Evolutionary conservation across 2,113 vertebrate genomes (phyloP), one percentile per base, ranked within the genome.

Genomic region (Hystrix cristata): DNA sequence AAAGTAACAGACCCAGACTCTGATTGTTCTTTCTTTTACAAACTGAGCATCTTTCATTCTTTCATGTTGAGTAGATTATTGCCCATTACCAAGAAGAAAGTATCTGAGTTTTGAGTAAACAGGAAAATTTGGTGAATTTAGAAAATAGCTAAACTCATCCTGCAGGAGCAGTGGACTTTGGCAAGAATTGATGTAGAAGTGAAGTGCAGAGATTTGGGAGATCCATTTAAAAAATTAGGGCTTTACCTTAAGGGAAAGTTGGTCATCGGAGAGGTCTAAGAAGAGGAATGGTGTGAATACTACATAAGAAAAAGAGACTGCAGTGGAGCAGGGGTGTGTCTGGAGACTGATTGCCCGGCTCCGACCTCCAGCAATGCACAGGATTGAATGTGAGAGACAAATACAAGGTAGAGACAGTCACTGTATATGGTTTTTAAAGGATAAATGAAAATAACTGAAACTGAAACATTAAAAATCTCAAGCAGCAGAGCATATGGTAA

Each of bases 371-470:
- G 21, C 15, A 27, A 64, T 38, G 27, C 15, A 59, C 14, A 34
- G 13, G 18, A 9, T 34, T 2, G 27, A 29, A 48, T 48, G 13
- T 74, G 48, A 48, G 46, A 46, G 13, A 72, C 25, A 43, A n/a
- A 57, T 18, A 38, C 3, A 71, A 38, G 13, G 25, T 25, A 59
- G 7, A 71, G 38, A 46, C 25, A 89, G 59, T 38, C 12, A 92
- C 57, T 59, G 18, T 79, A 34, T 78, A 81, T 51, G 38, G 65
- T 71, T 83, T 82, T 53, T 86, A 21, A 53, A 59, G 67, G 5
- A 59, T 31, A 23, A 87, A 53, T 82, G 25, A 95, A 12, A 91
- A 59, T 53, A 69, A 88, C 29, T 93, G 51, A 91, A 85, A 65
- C 38, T 38, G 51, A 90, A 79, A 31, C 27, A 81, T 34, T 81